Evolutionary conservation across 2,888 invertebrate genomes (phyloP), one percentile per base, ranked within the genome.

Genomic region (Amblyjoppa fuscipennis): DNA sequence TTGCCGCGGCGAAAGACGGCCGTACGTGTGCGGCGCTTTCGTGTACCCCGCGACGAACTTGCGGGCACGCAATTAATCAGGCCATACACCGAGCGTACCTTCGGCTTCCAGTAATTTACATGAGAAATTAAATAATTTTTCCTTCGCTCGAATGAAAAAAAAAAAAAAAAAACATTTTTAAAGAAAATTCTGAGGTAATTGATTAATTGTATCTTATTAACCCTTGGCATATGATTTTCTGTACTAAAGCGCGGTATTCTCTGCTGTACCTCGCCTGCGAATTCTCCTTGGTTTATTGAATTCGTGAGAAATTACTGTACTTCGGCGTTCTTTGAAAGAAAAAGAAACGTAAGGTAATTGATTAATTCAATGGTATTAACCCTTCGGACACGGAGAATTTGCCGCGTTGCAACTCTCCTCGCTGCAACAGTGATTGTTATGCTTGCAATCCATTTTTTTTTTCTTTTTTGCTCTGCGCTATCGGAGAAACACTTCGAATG

Each of bases 161-260:
- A 4, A 3, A 13, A 31, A 1, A 31, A 61, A 61, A 1, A 61
- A 31, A 13, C 20, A 20, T 20, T 25, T 4, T 9, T 4, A 13
- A 53, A 59, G 28, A 25, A 25, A 20, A 20, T 11, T 68, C 20
- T 4, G 25, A 68, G 20, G 41, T 25, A 41, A 41, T 68, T 68
- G 68, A 68, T 68, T 68, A 68, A 68, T 41, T 41, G 25, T n/a
- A 64, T 64, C n/a, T 38, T 64, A 34, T 64, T 34, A 64, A 34
- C 38, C 59, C 59, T 59, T 28, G 59, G 28, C 59, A 28, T 59
- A 59, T 28, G 20, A 56, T 56, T 56, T 56, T 56, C 20, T 56
- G 11, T 56, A 9, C 25, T 3, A 56, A 56, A 7, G 25, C 20
- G 9, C 56, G 6, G 56, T 20, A 56, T 56, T 56, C 25, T 7